phyloP scores from a whole-genome alignment of 2,888 invertebrate genomes.

The Listrodromus nycthemerus region DNA sequence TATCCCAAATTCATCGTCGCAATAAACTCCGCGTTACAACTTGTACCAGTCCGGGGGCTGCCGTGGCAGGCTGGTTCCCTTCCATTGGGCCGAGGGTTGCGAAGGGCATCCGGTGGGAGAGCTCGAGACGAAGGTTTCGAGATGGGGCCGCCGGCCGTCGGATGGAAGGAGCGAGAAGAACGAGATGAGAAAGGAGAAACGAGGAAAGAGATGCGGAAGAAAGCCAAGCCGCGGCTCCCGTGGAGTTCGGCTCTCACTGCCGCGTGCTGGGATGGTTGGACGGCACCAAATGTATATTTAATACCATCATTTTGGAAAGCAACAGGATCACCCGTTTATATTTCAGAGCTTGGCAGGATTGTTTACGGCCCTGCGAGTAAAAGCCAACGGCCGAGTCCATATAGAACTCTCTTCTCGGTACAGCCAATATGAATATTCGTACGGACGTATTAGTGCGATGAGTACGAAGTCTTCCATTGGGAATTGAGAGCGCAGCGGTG shows the following conservation, averaged over 20 bases:
- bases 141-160: constrained; percentile 6
- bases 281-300: constrained; percentile 79
- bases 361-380: constrained; percentile 69
- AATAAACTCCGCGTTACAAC: constrained; percentile 78
- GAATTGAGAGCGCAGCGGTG: not conserved
- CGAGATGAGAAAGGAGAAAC: not conserved
- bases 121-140: constrained; percentile 18
- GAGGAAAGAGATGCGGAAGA: constrained; percentile 34
- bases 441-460: constrained; percentile 29
- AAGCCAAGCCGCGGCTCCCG: constrained; percentile 40
- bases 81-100: constrained; percentile 1
- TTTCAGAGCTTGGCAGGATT: constrained; percentile 76
- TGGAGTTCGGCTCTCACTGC: constrained; percentile 14
- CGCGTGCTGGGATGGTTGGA: not conserved
- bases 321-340: constrained; percentile 73
- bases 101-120: constrained; percentile 29
- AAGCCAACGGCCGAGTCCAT: constrained; percentile 37
- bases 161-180: constrained; percentile 7
- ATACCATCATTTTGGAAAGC: constrained; percentile 78
- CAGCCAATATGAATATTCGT: constrained; percentile 35
- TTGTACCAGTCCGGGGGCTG: constrained; percentile 63
- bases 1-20: constrained; percentile 80
- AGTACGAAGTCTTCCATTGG: not conserved
- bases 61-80: not conserved
- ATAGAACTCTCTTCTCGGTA: not conserved